Conservation (phyloP, 2,797 vertebrate genomes). For the Pipistrellus kuhlii region DNA sequence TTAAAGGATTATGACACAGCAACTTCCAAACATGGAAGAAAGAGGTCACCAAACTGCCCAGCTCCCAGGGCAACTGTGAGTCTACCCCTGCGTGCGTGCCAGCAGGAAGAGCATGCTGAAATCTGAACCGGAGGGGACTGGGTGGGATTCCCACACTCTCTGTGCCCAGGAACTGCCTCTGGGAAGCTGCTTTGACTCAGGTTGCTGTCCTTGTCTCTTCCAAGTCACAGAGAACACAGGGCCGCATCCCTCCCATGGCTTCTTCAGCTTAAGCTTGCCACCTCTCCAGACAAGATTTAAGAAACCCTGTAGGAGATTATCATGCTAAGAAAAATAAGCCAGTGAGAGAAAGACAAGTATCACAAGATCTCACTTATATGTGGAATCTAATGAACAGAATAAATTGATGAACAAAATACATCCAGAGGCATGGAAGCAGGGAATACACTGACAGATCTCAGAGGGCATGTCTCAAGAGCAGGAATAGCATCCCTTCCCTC, state of each 20-base stretch:
- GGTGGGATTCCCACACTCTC: background rate
- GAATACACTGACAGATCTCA: background rate
- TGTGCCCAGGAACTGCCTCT: background rate
- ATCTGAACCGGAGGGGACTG: background rate
- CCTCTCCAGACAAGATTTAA: background rate
- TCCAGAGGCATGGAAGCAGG: background rate
- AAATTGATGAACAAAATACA: background rate
- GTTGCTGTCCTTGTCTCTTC: background rate
- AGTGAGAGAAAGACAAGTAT: background rate
- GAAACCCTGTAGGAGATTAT: rapidly evolving
- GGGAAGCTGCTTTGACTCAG: background rate
- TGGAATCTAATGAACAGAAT: background rate
- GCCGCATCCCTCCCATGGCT: rapidly evolving
- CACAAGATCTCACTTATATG: background rate
- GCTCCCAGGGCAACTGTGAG: constrained; percentile 10
- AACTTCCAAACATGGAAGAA: constrained; percentile 52
- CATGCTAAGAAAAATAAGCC: background rate
- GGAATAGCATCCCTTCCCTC: rapidly evolving
- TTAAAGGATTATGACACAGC: constrained; percentile 16
- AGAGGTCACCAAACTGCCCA: constrained; percentile 43
- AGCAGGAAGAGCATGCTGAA: background rate
- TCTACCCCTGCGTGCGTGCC: background rate
- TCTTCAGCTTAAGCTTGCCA: background rate
- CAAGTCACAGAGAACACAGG: background rate
- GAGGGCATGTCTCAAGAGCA: background rate